Conservation (phyloP, 2,797 vertebrate species). For the Orestias chungarensis region DNA sequence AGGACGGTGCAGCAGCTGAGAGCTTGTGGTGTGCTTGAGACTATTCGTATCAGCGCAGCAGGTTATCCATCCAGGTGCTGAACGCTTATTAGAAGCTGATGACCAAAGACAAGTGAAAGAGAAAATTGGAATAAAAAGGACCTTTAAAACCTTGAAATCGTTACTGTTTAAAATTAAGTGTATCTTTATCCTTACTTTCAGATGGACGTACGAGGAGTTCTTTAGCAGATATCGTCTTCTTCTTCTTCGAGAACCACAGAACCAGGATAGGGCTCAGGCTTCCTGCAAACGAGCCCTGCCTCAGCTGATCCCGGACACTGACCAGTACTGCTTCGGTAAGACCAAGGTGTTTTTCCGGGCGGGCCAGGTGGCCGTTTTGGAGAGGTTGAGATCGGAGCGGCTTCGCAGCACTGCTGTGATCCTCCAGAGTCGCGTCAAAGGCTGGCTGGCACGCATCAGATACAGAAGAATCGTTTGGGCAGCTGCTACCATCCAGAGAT, state of each 20-base stretch:
- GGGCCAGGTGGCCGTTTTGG: conserved; percentile 83
- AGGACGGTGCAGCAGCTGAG: conserved; percentile 83
- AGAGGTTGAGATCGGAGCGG: conserved; percentile 74
- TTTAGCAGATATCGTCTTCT: conserved; percentile 77
- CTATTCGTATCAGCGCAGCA: conserved; percentile 82
- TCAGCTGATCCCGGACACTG: conserved; percentile 75
- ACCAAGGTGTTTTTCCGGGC: conserved; percentile 81
- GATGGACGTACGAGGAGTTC: conserved; percentile 82
- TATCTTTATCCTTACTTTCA: conserved; percentile 35
- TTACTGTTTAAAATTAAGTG: neutral
- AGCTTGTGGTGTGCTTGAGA: conserved; percentile 84
- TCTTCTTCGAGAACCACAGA: conserved; percentile 62
- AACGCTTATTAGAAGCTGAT: neutral
- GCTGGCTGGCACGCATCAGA: conserved; percentile 74
- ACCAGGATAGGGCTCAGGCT: conserved; percentile 59
- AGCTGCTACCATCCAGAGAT: conserved; percentile 70
- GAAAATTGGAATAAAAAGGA: neutral
- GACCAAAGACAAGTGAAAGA: neutral
- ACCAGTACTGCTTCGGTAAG: conserved; percentile 81
- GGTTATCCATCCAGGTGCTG: conserved; percentile 84
- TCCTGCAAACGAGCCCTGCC: conserved; percentile 64
- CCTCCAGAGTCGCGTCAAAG: conserved; percentile 79
- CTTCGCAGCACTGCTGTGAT: conserved; percentile 72
- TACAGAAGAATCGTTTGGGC: conserved; percentile 62
- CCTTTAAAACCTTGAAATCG: neutral